Evolutionary conservation across 2,888 invertebrate species (phyloP).

Genomic region (Oligia latruncula): DNA sequence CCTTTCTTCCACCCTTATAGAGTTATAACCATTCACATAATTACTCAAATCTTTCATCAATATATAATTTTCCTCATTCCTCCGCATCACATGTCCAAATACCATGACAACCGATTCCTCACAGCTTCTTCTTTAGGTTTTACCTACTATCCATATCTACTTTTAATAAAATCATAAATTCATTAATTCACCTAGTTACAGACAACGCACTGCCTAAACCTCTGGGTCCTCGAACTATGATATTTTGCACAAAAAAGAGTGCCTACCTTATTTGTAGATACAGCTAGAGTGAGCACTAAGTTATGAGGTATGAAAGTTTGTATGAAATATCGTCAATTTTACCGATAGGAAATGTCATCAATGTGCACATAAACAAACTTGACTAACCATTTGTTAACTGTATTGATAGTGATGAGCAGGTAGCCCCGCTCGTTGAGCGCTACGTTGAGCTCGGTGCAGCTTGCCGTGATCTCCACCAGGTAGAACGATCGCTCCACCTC

Average conservation of each 20-base stretch:
- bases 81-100: not conserved
- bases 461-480: conserved; percentile 92
- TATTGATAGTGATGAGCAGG: conserved; percentile 91
- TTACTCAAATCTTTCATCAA: not conserved
- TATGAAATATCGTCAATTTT: not conserved
- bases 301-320: not conserved
- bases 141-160: not conserved
- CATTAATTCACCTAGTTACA: not conserved
- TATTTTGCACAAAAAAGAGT: not conserved
- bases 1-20: not conserved
- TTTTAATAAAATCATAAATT: not conserved
- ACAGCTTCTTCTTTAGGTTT: not conserved
- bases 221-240: not conserved
- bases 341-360: not conserved
- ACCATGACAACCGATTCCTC: not conserved
- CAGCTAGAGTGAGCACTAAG: not conserved
- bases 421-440: conserved; percentile 86
- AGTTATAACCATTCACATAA: not conserved
- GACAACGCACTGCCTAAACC: not conserved
- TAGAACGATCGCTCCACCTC: conserved; percentile 95
- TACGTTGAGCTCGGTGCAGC: conserved; percentile 92
- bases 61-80: not conserved
- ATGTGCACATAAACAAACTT: not conserved
- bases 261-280: not conserved
- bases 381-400: conserved; percentile 92